Evolutionary conservation across 2,797 vertebrate species (phyloP), one percentile per base, ranked within the genome.

Genomic region (Sebastes goodei): DNA sequence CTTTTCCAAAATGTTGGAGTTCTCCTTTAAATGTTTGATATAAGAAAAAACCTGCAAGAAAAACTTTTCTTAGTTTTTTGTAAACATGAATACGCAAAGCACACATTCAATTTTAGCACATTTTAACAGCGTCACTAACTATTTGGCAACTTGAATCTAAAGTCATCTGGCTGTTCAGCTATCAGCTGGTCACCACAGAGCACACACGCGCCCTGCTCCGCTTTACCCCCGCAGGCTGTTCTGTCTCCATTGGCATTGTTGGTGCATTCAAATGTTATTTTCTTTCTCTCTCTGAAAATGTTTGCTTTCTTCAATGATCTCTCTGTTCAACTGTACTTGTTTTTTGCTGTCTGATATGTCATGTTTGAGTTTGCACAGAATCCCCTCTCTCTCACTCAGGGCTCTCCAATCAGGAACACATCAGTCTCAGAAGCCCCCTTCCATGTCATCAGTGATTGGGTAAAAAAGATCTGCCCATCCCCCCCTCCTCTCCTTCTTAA

Each of bases 351-450:
- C 92, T 95, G 91, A 95, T 90, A 88, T 93, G 89, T 94, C 92
- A 90, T 94, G 93, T 95, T 93, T 92, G 93, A 93, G 93, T 94
- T 95, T 93, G 94, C 96, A 95, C 95, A 96, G 95, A 94, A 95
- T 95, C 94, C 95, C 95, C 94, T 94, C 95, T 95, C 95, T 96
- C 95, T 95, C 95, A 94, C 94, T 96, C 94, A 95, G 94, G 94
- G 94, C 95, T 95, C 87, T 91, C 86, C 91, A 94, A 89, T 95
- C 93, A 95, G 93, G 92, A 92, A 89, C 85, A 93, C 90, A 80
- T 93, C 86, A 92, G 85, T 89, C 85, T 93, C 93, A 90, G 93
- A 92, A 79, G 91, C 85, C 92, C 91, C 92, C 88, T 85, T 86
- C 90, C 89, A 92, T 94, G 88, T 90, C 93, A 88, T 89, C 94